A percentile compares a stretch with the other conserved stretches of the same genome.
phyloP scores from a whole-genome alignment of 2,888 invertebrate genomes.

The Adela reaumurella region DNA sequence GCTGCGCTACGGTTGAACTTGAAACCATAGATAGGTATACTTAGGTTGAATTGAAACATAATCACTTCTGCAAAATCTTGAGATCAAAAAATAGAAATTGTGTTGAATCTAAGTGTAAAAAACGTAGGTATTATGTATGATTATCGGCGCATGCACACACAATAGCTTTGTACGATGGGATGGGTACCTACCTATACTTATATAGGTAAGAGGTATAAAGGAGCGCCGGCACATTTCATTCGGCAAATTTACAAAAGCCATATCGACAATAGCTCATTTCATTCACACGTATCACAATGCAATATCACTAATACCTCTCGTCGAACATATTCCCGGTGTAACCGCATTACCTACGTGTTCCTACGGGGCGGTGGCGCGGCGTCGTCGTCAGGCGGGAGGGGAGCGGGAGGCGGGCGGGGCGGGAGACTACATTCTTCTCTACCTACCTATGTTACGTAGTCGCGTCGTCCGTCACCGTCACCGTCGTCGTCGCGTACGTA shows the following conservation, averaged over 20 bases:
- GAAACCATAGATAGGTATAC: no score
- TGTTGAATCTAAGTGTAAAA: no score
- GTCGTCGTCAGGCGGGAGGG: slow-evolving; percentile 8
- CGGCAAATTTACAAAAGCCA: slow-evolving; percentile 19
- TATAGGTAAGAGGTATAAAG: no score
- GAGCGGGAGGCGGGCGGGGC: no score
- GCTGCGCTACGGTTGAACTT: no score
- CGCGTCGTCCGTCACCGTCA: slow-evolving; percentile 33
- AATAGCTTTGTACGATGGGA: no score
- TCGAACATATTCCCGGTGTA: slow-evolving; percentile 29
- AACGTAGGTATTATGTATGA: no score
- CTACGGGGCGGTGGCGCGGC: slow-evolving; percentile 10
- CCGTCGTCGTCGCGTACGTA: slow-evolving; percentile 35
- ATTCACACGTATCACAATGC: slow-evolving; percentile 43
- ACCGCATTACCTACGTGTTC: slow-evolving; percentile 35
- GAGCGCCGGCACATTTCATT: not conserved
- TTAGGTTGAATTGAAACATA: no score
- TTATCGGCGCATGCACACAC: no score
- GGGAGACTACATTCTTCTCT: slow-evolving; percentile 39
- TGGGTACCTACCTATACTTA: slow-evolving; percentile 1
- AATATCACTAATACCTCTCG: slow-evolving; percentile 23
- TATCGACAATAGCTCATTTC: slow-evolving; percentile 9
- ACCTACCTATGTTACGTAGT: no score
- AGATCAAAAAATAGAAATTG: no score
- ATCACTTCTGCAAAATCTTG: no score